A percentile compares a stretch with the other conserved stretches of the same genome.
Conservation (phyloP, 1,140 invertebrate genomes). For the Trichonephila inaurata region DNA sequence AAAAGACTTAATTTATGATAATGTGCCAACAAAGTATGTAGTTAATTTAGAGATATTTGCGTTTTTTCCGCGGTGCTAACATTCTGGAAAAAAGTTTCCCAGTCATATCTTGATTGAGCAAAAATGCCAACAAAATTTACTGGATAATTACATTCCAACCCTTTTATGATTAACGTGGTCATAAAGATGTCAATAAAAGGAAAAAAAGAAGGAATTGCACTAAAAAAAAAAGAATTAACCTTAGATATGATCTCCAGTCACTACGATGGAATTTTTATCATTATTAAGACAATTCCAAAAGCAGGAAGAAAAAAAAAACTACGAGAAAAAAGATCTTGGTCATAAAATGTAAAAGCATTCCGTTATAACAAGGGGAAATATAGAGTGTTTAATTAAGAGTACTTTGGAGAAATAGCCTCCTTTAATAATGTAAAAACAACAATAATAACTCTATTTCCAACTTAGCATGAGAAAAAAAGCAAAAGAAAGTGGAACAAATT, state of each 20-base stretch:
- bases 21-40: conserved; percentile 21
- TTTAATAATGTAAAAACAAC: not conserved
- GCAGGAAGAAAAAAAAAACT: not conserved
- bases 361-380: not conserved
- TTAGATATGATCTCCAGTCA: not conserved
- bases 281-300: conserved; percentile 32
- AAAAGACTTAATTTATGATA: conserved; percentile 19
- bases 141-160: conserved; percentile 22
- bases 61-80: not conserved
- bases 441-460: not conserved
- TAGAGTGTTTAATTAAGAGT: conserved; percentile 19
- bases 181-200: not conserved
- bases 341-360: not conserved
- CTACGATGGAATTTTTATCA: conserved; percentile 30
- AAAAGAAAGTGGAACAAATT: not conserved
- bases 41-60: not conserved
- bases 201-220: not conserved
- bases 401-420: not conserved
- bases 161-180: not conserved
- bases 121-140: conserved; percentile 20
- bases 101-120: conserved; percentile 31
- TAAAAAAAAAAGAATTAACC: not conserved
- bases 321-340: not conserved
- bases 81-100: not conserved
- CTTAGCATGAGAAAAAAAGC: not conserved